phyloP scores from a whole-genome alignment of 2,113 vertebrate species.

The Balaenoptera acutorostrata region DNA sequence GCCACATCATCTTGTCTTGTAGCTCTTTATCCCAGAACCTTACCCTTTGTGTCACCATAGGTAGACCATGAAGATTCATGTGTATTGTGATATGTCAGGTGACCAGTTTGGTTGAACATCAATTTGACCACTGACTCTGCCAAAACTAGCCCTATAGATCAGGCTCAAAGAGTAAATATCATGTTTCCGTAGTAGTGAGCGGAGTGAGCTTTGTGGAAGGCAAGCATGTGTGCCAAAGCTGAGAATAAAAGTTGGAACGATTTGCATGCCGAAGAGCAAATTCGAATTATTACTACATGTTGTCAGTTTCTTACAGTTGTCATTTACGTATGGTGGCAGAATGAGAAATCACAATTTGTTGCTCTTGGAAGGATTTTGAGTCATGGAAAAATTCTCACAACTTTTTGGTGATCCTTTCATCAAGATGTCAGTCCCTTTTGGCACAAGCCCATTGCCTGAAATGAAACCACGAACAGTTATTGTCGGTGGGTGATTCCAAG shows the following conservation, averaged over 20 bases:
- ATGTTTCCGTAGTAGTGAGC: slow-evolving; percentile 43
- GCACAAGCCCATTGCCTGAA: slow-evolving; percentile 63
- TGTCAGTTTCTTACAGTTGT: slow-evolving; percentile 39
- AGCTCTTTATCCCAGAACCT: slow-evolving; percentile 27
- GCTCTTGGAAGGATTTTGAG: slow-evolving; percentile 52
- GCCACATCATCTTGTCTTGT: not conserved
- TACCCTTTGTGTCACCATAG: not conserved
- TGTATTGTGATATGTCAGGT: slow-evolving; percentile 62
- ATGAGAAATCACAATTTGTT: slow-evolving; percentile 30
- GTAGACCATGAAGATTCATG: not conserved
- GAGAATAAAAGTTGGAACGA: slow-evolving; percentile 34
- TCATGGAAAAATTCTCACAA: slow-evolving; percentile 43
- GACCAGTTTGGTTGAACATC: slow-evolving; percentile 64
- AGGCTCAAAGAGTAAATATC: slow-evolving; percentile 1
- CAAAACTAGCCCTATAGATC: slow-evolving; percentile 60
- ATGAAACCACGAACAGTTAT: slow-evolving; percentile 68
- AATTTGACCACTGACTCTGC: slow-evolving; percentile 50
- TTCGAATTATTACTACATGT: slow-evolving; percentile 15
- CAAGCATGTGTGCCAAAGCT: not conserved
- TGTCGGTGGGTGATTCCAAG: slow-evolving; percentile 64
- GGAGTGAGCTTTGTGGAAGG: slow-evolving; percentile 58
- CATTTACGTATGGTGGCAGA: slow-evolving; percentile 48
- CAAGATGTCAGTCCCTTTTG: slow-evolving; percentile 65
- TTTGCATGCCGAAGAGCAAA: slow-evolving; percentile 46
- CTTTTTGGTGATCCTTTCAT: slow-evolving; percentile 61